Conservation (phyloP, 2,113 vertebrate species). For the Albula goreensis region DNA sequence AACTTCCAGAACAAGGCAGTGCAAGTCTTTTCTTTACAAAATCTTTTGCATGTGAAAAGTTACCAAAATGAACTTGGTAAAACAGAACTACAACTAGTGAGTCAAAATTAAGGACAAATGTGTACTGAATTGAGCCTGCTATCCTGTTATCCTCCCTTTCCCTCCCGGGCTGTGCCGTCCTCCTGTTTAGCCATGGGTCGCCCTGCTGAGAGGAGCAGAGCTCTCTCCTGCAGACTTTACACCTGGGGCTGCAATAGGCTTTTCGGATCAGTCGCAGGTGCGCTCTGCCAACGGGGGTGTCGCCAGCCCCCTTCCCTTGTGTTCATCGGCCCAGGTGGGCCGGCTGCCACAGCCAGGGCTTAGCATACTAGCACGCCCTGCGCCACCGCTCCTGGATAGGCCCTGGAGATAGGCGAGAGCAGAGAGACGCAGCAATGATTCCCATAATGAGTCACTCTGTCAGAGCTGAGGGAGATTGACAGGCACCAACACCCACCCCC, state of each 20-base stretch:
- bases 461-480: neutral
- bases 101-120: neutral
- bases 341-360: neutral
- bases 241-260: neutral
- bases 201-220: neutral
- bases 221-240: neutral
- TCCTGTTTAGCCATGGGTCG: neutral
- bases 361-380: neutral
- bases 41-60: too few relatives aligned
- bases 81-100: neutral
- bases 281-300: neutral
- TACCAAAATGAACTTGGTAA: too few relatives aligned
- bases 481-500: neutral
- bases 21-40: too few relatives aligned
- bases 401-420: neutral
- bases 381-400: neutral
- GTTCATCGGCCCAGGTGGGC: neutral
- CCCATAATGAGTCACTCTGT: constrained; percentile 2
- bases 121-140: neutral
- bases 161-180: neutral
- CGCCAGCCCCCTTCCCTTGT: neutral
- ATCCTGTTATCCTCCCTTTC: neutral
- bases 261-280: neutral
- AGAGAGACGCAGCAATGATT: neutral
- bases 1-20: too few relatives aligned